Percentiles rank a stretch among this genome's conserved stretches.
These are phyloP conservation scores for Anisognathus igniventris DNA, from an alignment of 2,797 vertebrate species.

Conservation along the genomic window DNA sequence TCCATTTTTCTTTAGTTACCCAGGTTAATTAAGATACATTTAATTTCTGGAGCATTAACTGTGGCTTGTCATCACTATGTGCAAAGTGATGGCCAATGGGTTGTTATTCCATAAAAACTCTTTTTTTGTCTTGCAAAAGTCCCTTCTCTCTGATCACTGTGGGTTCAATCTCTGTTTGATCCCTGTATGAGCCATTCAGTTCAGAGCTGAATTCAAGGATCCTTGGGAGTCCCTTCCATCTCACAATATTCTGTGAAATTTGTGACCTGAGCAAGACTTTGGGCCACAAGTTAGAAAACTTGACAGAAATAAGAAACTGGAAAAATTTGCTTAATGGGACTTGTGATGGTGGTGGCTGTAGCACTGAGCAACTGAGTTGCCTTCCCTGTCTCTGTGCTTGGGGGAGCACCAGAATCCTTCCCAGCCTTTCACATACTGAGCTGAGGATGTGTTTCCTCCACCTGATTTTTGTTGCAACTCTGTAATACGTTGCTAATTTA, in stretches of 20 bases:
- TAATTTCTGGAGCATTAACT: background rate
- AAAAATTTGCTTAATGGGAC: background rate
- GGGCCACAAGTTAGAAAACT: background rate
- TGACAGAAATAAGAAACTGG: background rate
- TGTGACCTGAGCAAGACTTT: background rate
- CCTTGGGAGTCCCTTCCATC: background rate
- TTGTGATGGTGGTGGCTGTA: background rate
- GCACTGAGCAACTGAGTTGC: background rate
- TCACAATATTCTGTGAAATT: background rate
- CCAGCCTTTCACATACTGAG: background rate
- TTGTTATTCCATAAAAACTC: background rate
- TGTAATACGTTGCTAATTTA: background rate
- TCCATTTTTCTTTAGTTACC: background rate
- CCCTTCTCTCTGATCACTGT: background rate
- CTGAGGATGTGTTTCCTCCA: background rate
- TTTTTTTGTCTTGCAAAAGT: background rate
- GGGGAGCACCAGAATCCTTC: background rate
- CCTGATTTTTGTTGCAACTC: background rate
- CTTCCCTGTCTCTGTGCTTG: background rate
- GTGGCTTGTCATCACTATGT: background rate
- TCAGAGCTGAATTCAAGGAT: background rate
- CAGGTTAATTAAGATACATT: background rate
- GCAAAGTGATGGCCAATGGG: background rate
- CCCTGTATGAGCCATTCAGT: background rate
- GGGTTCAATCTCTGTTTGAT: background rate